Conservation (phyloP, 2,797 vertebrate genomes). For the Danio choprae region DNA sequence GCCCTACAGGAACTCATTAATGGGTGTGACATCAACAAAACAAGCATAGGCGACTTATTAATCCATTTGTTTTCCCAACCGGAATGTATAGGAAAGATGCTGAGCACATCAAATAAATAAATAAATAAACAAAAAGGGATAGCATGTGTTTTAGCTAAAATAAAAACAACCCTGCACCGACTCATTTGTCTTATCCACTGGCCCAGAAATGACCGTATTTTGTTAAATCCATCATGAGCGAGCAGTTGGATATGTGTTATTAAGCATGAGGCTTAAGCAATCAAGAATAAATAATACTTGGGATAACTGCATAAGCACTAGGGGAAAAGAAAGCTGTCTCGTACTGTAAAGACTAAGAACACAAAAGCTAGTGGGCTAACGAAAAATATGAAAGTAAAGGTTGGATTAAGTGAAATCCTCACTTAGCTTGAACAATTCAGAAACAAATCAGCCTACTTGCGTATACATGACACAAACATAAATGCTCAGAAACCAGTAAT, state of each 20-base stretch:
- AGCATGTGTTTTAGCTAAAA: not conserved
- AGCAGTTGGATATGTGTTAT: slow-evolving; percentile 46
- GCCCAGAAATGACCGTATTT: slow-evolving; percentile 18
- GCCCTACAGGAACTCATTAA: slow-evolving; percentile 14
- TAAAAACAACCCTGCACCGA: not conserved
- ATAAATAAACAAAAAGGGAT: not conserved
- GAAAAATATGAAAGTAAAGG: slow-evolving; percentile 18
- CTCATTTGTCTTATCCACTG: slow-evolving; percentile 16
- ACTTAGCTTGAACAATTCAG: slow-evolving; percentile 25
- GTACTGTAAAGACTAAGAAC: slow-evolving; percentile 38
- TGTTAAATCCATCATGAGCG: slow-evolving; percentile 27
- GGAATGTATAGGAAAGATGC: not conserved
- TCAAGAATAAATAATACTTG: slow-evolving; percentile 50
- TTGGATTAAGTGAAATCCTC: slow-evolving; percentile 26
- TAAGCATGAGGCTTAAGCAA: slow-evolving; percentile 52
- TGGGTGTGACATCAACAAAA: slow-evolving; percentile 12
- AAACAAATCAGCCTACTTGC: slow-evolving; percentile 27
- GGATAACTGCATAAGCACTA: slow-evolving; percentile 50
- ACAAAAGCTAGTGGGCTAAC: slow-evolving; percentile 47
- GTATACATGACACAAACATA: slow-evolving; percentile 17
- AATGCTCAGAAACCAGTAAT: slow-evolving; percentile 4
- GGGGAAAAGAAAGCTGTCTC: slow-evolving; percentile 26
- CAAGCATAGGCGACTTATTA: not conserved
- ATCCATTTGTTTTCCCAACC: slow-evolving; percentile 13
- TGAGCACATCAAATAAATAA: not conserved